These are phyloP conservation scores for Dasysyrphus tricinctus DNA, from an alignment of 2,888 invertebrate species.

Conservation along the genomic window DNA sequence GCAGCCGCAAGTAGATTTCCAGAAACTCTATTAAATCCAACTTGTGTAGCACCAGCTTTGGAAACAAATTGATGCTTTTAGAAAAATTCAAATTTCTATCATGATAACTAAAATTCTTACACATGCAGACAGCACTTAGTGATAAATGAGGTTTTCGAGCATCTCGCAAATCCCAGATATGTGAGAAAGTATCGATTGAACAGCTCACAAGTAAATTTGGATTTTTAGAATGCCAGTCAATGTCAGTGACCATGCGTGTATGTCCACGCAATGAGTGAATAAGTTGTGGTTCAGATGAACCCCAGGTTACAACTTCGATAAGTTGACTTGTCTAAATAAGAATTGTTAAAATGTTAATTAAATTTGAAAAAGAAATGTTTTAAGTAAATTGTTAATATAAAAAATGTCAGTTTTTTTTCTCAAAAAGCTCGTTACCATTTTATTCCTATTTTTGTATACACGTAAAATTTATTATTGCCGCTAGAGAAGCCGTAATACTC, in stretches of 20 bases:
- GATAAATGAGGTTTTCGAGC: slow-evolving; percentile 92
- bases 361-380: too few species aligned
- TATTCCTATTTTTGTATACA: too few species aligned
- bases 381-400: too few species aligned
- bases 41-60: slow-evolving; percentile 94
- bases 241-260: slow-evolving; percentile 93
- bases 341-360: neutral
- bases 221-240: slow-evolving; percentile 95
- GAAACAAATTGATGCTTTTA: neutral
- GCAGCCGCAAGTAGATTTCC: slow-evolving; percentile 94
- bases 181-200: slow-evolving; percentile 96
- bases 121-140: slow-evolving; percentile 93
- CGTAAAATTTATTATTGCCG: too few species aligned
- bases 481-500: too few species aligned
- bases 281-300: slow-evolving; percentile 88
- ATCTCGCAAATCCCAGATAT: slow-evolving; percentile 96
- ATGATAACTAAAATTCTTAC: slow-evolving; percentile 72
- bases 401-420: too few species aligned
- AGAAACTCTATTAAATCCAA: slow-evolving; percentile 95
- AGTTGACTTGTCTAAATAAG: slow-evolving; percentile 90
- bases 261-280: slow-evolving; percentile 91
- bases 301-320: slow-evolving; percentile 93
- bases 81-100: neutral
- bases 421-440: too few species aligned
- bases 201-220: slow-evolving; percentile 92